Evolutionary conservation across 2,888 invertebrate species (phyloP).

Genomic region (Limnephilus auricula): DNA sequence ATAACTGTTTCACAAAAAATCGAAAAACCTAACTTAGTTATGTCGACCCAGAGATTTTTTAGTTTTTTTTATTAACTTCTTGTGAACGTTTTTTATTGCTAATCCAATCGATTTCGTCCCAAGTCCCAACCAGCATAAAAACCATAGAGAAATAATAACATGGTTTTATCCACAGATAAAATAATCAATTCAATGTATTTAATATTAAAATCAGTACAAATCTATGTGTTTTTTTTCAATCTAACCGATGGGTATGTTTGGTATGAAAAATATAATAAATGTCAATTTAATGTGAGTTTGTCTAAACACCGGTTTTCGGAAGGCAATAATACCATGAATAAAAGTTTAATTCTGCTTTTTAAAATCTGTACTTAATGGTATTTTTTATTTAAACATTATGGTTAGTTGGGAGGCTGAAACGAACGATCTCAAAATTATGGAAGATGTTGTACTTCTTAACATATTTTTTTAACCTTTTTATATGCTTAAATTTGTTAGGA

Average conservation of each 20-base stretch:
- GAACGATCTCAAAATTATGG: not conserved
- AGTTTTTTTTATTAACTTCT: not conserved
- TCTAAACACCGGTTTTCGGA: slow-evolving; percentile 17
- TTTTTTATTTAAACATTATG: not conserved
- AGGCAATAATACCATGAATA: slow-evolving; percentile 44
- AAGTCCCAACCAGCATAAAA: not conserved
- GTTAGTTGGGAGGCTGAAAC: not conserved
- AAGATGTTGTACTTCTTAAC: not conserved
- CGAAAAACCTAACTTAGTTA: not conserved
- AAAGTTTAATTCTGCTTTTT: slow-evolving; percentile 20
- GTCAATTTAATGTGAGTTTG: slow-evolving; percentile 33
- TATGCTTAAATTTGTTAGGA: no score
- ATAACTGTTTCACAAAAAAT: slow-evolving; percentile 14
- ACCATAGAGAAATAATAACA: not conserved
- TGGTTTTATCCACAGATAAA: slow-evolving; percentile 8
- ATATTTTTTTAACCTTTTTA: no score
- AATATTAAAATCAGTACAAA: slow-evolving; percentile 10
- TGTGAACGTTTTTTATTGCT: slow-evolving; percentile 12
- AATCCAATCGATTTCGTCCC: not conserved
- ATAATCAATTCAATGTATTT: slow-evolving; percentile 22
- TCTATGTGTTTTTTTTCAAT: not conserved
- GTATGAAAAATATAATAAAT: slow-evolving; percentile 2
- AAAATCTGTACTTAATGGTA: slow-evolving; percentile 25
- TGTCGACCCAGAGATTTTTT: slow-evolving; percentile 3
- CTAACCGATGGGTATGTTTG: not conserved